Conservation (phyloP, 1,140 invertebrate genomes). For the Kradibia gibbosae region DNA sequence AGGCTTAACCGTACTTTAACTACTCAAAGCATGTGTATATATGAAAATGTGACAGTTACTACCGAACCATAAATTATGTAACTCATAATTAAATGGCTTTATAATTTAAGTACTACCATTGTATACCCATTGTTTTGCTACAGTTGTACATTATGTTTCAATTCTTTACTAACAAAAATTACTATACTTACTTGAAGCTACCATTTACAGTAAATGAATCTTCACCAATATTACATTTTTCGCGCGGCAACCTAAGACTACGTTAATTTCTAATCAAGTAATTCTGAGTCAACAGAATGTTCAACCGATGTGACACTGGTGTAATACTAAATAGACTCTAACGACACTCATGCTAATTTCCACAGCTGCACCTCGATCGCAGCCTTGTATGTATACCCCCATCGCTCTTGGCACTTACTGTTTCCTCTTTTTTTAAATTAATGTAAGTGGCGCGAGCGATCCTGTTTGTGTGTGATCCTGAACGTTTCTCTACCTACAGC, state of each 20-base stretch:
- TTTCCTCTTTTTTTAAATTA: conserved; percentile 17
- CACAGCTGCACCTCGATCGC: no score
- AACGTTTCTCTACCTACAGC: background rate
- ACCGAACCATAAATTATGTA: background rate
- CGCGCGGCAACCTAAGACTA: background rate
- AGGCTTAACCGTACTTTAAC: background rate
- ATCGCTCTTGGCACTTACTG: no score
- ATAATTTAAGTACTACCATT: background rate
- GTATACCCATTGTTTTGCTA: background rate
- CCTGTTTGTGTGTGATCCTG: no score
- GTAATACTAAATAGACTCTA: no score
- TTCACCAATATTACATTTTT: background rate
- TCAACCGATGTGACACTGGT: background rate
- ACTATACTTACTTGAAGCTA: background rate
- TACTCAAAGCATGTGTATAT: background rate
- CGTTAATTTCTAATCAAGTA: background rate
- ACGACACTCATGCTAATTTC: no score
- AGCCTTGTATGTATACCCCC: no score
- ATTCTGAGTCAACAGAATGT: background rate
- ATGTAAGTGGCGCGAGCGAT: conserved; percentile 38
- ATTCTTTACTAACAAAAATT: background rate
- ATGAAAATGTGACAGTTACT: background rate
- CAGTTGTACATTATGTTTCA: background rate
- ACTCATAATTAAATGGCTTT: background rate
- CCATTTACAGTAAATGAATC: background rate